These are phyloP conservation scores for Eumerus sabulonum DNA, from an alignment of 2,888 invertebrate species.

Conservation along the genomic window DNA sequence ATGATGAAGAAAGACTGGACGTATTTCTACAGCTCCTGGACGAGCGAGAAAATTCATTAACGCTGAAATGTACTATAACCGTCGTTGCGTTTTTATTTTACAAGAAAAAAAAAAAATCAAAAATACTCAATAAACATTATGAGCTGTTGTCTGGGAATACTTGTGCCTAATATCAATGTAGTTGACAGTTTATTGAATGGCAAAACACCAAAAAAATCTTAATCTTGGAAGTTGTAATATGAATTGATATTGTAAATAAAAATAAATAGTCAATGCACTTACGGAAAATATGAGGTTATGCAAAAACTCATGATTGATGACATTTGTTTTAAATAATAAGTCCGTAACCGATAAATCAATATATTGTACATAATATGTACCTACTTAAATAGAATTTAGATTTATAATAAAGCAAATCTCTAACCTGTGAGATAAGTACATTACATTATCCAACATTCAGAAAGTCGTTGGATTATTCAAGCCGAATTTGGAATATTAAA, in stretches of 20 bases:
- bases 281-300: conserved; percentile 58
- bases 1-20: conserved; percentile 68
- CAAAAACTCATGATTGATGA: no score
- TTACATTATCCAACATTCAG: no score
- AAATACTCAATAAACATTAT: conserved; percentile 51
- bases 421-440: no score
- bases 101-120: conserved; percentile 31
- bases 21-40: conserved; percentile 67
- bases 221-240: conserved; percentile 54
- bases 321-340: no score
- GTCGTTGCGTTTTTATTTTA: conserved; percentile 64
- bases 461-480: no score
- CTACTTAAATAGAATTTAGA: no score
- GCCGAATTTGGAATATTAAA: no score
- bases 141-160: conserved; percentile 60
- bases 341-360: no score
- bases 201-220: conserved; percentile 64
- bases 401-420: no score
- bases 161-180: conserved; percentile 65
- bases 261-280: conserved; percentile 48
- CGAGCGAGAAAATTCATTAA: conserved; percentile 67
- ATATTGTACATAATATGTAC: no score
- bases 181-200: conserved; percentile 69
- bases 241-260: conserved; percentile 18
- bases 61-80: conserved; percentile 65